Conservation (phyloP, 2,113 vertebrate species). For the Gnathonemus longibarbis region DNA sequence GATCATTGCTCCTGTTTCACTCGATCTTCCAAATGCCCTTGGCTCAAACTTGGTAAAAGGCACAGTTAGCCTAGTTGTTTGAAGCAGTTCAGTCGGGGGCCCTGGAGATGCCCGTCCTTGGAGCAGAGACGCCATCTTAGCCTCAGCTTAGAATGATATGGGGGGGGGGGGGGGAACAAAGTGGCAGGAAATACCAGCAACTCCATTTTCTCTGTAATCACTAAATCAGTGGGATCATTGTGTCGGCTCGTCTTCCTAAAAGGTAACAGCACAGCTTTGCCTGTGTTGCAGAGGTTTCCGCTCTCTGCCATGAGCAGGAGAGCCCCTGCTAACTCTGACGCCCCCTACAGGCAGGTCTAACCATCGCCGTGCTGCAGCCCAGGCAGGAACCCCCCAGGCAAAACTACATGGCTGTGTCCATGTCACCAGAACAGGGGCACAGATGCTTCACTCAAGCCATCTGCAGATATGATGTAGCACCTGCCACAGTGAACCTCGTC, state of each 20-base stretch:
- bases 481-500: neutral
- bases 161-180: neutral
- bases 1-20: neutral
- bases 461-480: neutral
- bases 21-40: neutral
- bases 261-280: neutral
- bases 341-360: neutral
- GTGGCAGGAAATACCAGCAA: neutral
- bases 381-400: neutral
- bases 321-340: neutral
- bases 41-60: neutral
- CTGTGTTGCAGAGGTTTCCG: neutral
- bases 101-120: neutral
- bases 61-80: neutral
- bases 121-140: neutral
- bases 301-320: neutral
- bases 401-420: neutral
- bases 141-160: neutral
- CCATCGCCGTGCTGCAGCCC: neutral
- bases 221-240: neutral
- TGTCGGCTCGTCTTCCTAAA: neutral
- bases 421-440: neutral
- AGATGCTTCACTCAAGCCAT: neutral
- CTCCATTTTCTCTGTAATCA: neutral
- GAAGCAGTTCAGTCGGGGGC: neutral